Base-by-base conservation (phyloP, 2,888 invertebrate genomes). In the Perithous albicinctus region DNA sequence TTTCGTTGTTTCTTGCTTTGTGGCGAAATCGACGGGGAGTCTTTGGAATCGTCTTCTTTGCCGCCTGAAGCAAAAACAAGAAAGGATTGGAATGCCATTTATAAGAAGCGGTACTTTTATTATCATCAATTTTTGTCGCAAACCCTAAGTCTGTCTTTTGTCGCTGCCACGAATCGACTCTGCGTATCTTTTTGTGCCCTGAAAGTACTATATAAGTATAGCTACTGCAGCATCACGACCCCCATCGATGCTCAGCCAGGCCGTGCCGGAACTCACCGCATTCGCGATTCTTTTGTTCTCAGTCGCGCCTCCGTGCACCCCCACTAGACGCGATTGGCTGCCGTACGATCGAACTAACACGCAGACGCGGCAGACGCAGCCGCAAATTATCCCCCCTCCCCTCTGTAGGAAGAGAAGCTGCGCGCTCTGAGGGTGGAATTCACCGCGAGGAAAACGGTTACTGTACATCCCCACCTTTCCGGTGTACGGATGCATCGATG, bases 1-100 rank as follows among this genome's bases (percentile, higher is more conserved):
- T 99, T 99, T 85, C 99, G 94, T 91, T 99, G 98, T 93, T 99
- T 99, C 94, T 99, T 99, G 89, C 96, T 96, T 86, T 97, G 94
- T 4, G 93, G 93, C 89, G 91, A 93, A 86, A 93, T 93, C 59
- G 94, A 93, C 38, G 94, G 94, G 73, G 95, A 95, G 77, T 96
- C 95, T 87, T 96, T 95, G 64, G 95, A 96, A 85, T 97, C 97
- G 88, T 97, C 97, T 90, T 97, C 97, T 93, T 97, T 97, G 92
- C 96, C 97, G 92, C 97, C 97, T 97, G 94, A 43, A 93, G 93
- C 87, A 82, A 87, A 64, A 74, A 84, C 20, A 48, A 74, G 35
- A 79, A 67, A n/a, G n/a, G n/a, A n/a, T n/a, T n/a, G 18, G 64
- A 63, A 63, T 26, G 18, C 32, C 38, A 6, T 38, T 18, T 1